A percentile compares a stretch with the other conserved stretches of the same genome.
These are phyloP conservation scores for Choreutis nemorana DNA, from an alignment of 2,888 invertebrate genomes.

Conservation along the genomic window DNA sequence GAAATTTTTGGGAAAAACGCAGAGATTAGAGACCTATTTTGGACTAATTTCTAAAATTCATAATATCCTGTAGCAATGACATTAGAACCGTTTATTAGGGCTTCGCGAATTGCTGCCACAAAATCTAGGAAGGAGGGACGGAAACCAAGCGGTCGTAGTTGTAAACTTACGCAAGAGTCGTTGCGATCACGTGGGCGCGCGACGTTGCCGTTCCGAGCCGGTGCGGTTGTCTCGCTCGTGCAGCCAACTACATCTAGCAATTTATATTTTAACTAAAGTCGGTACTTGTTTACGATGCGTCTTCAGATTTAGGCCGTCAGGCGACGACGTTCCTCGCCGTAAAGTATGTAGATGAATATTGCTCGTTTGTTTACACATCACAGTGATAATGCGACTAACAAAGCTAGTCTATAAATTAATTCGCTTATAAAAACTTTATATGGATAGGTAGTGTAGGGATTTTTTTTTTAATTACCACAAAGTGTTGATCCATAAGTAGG, in stretches of 20 bases:
- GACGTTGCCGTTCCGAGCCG: slow-evolving; percentile 48
- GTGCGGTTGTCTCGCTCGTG: slow-evolving; percentile 37
- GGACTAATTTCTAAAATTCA: too few relatives aligned
- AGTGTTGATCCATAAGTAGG: not conserved
- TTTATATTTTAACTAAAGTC: slow-evolving; percentile 59
- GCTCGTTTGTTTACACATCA: slow-evolving; percentile 14
- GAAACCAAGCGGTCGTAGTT: slow-evolving; percentile 36
- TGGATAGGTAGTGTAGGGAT: slow-evolving; percentile 4
- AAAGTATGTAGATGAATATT: slow-evolving; percentile 22
- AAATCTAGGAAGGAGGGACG: too few relatives aligned
- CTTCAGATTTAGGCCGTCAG: slow-evolving; percentile 52
- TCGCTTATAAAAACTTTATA: slow-evolving; percentile 2
- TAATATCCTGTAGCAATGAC: too few relatives aligned
- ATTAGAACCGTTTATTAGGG: too few relatives aligned
- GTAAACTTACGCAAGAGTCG: slow-evolving; percentile 61
- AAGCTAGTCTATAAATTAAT: not conserved
- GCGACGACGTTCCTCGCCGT: slow-evolving; percentile 22
- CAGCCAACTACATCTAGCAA: slow-evolving; percentile 41
- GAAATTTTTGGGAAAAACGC: too few relatives aligned
- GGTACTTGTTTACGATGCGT: slow-evolving; percentile 48
- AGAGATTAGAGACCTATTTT: too few relatives aligned
- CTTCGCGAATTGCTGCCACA: too few relatives aligned
- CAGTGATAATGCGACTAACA: slow-evolving; percentile 17
- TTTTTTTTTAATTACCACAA: not conserved
- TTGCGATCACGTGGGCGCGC: slow-evolving; percentile 56